Conservation (phyloP, 2,113 vertebrate genomes). For the Antennarius striatus region DNA sequence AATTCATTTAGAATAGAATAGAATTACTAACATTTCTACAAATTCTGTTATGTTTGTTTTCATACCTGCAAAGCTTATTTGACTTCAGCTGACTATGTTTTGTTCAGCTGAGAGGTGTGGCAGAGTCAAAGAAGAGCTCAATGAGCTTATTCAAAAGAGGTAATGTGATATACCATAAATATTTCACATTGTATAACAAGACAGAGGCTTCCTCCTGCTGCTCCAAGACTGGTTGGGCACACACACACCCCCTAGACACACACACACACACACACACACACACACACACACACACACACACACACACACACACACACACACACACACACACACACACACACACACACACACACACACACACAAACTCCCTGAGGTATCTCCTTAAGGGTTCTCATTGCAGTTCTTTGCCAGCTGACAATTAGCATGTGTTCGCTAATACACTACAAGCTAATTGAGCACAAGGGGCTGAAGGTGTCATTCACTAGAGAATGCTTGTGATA, state of each 20-base stretch:
- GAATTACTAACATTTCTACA: too few species aligned
- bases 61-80: not conserved
- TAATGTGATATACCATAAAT: constrained; percentile 69
- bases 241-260: too few species aligned
- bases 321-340: too few species aligned
- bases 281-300: too few species aligned
- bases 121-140: constrained; percentile 24
- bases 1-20: too few species aligned
- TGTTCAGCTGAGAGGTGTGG: constrained; percentile 10
- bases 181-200: constrained; percentile 61
- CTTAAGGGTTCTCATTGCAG: constrained; percentile 64
- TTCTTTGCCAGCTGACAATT: constrained; percentile 74
- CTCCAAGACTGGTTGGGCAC: constrained; percentile 44
- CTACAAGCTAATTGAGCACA: constrained; percentile 74
- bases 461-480: constrained; percentile 73
- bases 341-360: not conserved
- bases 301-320: too few species aligned
- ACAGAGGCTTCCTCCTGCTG: constrained; percentile 47
- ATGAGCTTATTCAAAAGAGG: constrained; percentile 55
- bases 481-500: constrained; percentile 47
- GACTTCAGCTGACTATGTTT: not conserved
- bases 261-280: too few species aligned
- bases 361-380: constrained; percentile 62
- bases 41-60: not conserved
- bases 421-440: constrained; percentile 70